Evolutionary conservation across 2,888 invertebrate species (phyloP), one percentile per base, ranked within the genome.

Genomic region (Polydesmus complanatus): DNA sequence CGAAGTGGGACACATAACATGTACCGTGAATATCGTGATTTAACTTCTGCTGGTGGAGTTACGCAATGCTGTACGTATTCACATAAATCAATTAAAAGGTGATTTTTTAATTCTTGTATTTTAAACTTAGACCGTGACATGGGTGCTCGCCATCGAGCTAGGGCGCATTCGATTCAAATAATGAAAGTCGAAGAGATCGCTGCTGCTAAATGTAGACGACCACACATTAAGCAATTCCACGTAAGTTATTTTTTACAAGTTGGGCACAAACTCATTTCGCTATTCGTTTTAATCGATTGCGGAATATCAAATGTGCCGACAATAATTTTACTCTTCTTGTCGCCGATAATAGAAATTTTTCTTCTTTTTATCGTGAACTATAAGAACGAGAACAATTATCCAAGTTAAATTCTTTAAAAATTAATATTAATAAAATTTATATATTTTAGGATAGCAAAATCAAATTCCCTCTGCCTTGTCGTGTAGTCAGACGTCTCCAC

Each of bases 1-100:
- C 83, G 98, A 63, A 96, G 95, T 11, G 98, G 97, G 62, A 96
- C 94, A 62, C 97, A 98, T 81, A 98, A 98, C 81, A 98, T 98
- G 98, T 98, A 98, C 86, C 83, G 95, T 67, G 98, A 99, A 77
- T 99, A 99, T 80, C 84, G 98, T 68, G 98, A 98, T 77, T 79
- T 96, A 69, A 88, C 91, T 63, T 90, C 94, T 3, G 89, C 93
- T 60, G 93, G 89, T 62, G 98, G 96, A 62, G 96, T 99, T 61
- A 98, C 98, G 18, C 90, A 93, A 75, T 96, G 95, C 77, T 97
- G 76, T 77, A 72, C 5, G 19, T 51, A 19, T 51, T 51, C n/a
- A 8, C n/a, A n/a, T 54, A 26, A 48, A 48, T 23, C 1, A 23
- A 27, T 19, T 14, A 53, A 8, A 27, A 27, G 18, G 18, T n/a